Evolutionary conservation across 1,140 invertebrate genomes (phyloP), one percentile per base, ranked within the genome.

Genomic region (Heliconius hewitsoni): DNA sequence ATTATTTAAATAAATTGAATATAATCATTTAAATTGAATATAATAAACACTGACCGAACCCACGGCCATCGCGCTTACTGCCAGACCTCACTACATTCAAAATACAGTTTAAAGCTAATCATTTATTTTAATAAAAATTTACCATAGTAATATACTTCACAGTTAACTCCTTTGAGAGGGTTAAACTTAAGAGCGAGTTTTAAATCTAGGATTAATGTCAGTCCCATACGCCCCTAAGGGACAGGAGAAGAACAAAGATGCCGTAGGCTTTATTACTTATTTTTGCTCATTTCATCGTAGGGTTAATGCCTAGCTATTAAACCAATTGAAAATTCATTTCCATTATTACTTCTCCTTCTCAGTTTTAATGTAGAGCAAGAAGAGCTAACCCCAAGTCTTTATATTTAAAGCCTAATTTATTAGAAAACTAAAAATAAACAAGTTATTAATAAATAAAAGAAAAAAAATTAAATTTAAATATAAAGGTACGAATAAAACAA

Each of bases 181-280:
- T 57, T 3, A 57, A n/a, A 11, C n/a, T 57, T 23, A n/a, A 57
- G 3, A 57, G 55, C 5, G 19, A 8, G 19, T 11, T 57, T 66
- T 66, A 66, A 66, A 27, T 66, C 60, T 30, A 66, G 60, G 60
- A 66, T 66, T 66, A 66, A 66, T 30, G 60, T 66, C 60, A 9
- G 27, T 16, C 11, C 23, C 60, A 66, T 27, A 66, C 1, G n/a
- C 27, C 60, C 60, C 30, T 4, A 30, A 66, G 60, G 60, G 60
- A 66, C 60, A 6, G 23, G 60, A 66, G 27, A 66, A 66, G 27
- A 30, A 66, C 27, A 66, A 66, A 66, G 23, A 66, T 16, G 60
- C 27, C 60, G 27, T 16, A 16, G 60, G 60, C 23, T 13, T 66
- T 66, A 16, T 30, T 9, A 66, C 13, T 1, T 66, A 66, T 30